Evolutionary conservation across 2,797 vertebrate genomes (phyloP), one percentile per base, ranked within the genome.

Genomic region (Coccyzus lansbergi): DNA sequence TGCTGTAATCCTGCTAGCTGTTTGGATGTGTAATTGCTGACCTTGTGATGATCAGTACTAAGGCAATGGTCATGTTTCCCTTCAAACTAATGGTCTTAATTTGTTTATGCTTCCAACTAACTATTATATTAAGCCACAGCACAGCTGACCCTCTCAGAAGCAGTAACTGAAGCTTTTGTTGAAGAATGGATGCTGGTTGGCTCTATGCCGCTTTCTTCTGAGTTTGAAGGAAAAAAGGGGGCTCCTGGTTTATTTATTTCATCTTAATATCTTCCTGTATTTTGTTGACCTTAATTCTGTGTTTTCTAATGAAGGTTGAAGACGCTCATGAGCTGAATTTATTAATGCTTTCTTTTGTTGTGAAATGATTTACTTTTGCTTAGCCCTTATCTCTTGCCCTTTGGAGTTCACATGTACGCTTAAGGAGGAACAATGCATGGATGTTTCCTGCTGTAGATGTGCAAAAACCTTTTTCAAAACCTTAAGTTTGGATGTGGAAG

Each of bases 251-350:
- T 93, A 53, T 93, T 94, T 96, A 64, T 91, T 70, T 90, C 69
- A n/a, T 78, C 85, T 92, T 88, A 89, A 89, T 95, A 88, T 83
- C 88, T 94, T 95, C 90, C 87, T 94, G 76, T 94, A 90, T 96
- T 92, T 94, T 69, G 83, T 80, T 83, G 88, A 94, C 69, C 70
- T 84, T 89, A 91, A 88, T 52, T 90, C 62, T 76, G 17, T 9
- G 3, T 92, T 96, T 95, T 79, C 67, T 92, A 83, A 83, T 85
- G 90, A 82, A 94, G 14, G 53, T 72, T 38, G 72, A 79, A 82
- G 90, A 90, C 6, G 0, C 51, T 90, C 9, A 76, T n/a, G 31
- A 92, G 38, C 59, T 91, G 51, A 67, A 69, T 91, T 88, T 93
- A 69, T 59, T 88, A 95, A 82, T 74, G 49, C n/a, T 95, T 93